Evolutionary conservation across 2,797 vertebrate genomes (phyloP).

Genomic region (Ateles fusciceps): DNA sequence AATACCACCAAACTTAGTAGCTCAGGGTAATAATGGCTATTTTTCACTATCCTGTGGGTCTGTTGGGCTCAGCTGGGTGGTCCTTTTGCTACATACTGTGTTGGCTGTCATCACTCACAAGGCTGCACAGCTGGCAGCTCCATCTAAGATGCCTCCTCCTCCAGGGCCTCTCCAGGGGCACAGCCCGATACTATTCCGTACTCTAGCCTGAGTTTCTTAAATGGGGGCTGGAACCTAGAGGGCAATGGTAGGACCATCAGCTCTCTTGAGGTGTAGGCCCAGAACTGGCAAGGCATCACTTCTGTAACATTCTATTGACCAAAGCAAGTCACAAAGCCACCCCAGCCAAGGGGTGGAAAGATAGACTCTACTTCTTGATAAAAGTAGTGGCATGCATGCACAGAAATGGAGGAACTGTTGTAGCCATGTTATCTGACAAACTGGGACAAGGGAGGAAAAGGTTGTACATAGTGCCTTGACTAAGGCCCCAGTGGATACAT

Average conservation of each 20-base stretch:
- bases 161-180: not conserved
- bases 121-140: not conserved
- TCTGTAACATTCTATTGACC: not conserved
- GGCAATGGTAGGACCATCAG: too few species aligned
- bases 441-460: not conserved
- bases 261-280: not conserved
- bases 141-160: not conserved
- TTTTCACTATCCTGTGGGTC: not conserved
- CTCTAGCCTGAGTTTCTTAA: not conserved
- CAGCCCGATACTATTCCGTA: not conserved
- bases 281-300: not conserved
- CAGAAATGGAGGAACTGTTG: not conserved
- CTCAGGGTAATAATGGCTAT: not conserved
- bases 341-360: not conserved
- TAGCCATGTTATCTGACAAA: not conserved
- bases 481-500: not conserved
- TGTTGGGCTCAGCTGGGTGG: not conserved
- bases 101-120: not conserved
- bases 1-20: not conserved
- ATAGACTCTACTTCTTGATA: not conserved
- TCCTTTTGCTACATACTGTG: not conserved
- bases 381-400: not conserved
- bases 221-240: not conserved
- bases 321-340: not conserved
- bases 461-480: not conserved